Evolutionary conservation across 2,113 vertebrate species (phyloP), one percentile per base, ranked within the genome.

Genomic region (Corydoras maculifer): DNA sequence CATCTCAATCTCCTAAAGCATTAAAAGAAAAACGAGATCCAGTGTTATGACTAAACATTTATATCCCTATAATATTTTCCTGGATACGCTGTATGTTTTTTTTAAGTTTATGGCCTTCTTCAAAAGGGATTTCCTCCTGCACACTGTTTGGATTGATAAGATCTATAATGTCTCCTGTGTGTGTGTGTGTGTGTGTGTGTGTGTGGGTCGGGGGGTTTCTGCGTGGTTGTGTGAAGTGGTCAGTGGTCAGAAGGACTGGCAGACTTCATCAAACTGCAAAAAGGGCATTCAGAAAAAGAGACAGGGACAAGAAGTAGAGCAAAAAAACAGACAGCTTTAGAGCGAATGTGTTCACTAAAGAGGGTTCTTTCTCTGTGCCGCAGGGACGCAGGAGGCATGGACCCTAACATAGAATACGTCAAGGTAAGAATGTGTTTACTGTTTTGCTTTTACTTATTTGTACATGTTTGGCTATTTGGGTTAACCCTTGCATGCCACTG

Each of bases 381-480:
- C 83, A 93, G 93, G 85, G 87, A 91, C 72, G 81, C 85, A 53
- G 85, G 82, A 76, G 67, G 85, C 71, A 80, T 86, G 83, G 91
- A 93, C 75, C 77, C 86, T 69, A 29, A 86, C 2, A 74, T 91
- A 86, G 92, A 93, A 64, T 93, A 93, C 66, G 92, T 93, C 70
- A 94, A 94, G 93, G 93, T 94, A 94, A 82, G 88, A 65, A 67
- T 2, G 5, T 62, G 3, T 5, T 35, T 58, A 8, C 32, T 9
- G 14, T 31, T 51, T 54, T 65, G 35, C 30, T 4, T 58, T 62
- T 58, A 10, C 50, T 9, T 29, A 2, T 62, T 12, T 70, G n/a
- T 53, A 15, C 30, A 0, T 62, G 15, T 50, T 14, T 12, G 18
- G 54, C 9, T 68, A 10, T 58, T 30, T 30, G 25, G 58, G 15